Evolutionary conservation across 2,797 vertebrate genomes (phyloP).

Genomic region (Notoglanidium macrostoma): DNA sequence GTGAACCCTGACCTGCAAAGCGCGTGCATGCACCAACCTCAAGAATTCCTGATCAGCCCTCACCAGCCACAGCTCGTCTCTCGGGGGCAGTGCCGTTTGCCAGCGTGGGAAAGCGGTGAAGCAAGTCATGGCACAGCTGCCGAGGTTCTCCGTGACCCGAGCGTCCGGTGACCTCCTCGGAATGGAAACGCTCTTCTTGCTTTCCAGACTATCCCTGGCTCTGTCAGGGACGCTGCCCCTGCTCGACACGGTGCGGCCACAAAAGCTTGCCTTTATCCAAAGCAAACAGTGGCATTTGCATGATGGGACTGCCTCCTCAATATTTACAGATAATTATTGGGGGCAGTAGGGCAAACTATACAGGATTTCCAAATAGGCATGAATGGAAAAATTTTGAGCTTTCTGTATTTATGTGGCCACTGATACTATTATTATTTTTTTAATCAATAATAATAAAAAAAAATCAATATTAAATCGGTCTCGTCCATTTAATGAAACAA

Average conservation of each 20-base stretch:
- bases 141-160: neutral
- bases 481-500: neutral
- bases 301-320: slow-evolving; percentile 42
- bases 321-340: slow-evolving; percentile 39
- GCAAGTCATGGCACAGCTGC: slow-evolving; percentile 48
- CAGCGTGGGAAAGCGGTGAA: slow-evolving; percentile 40
- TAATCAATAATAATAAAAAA: too few species aligned
- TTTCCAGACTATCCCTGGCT: slow-evolving; percentile 12
- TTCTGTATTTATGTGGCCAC: neutral
- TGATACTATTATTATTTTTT: neutral
- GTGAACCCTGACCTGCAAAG: slow-evolving; percentile 34
- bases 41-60: slow-evolving; percentile 34
- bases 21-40: slow-evolving; percentile 52
- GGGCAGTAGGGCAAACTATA: neutral
- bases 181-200: slow-evolving; percentile 39
- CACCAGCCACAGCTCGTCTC: slow-evolving; percentile 20
- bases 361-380: neutral
- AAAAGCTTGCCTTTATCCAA: slow-evolving; percentile 43
- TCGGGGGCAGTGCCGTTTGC: slow-evolving; percentile 28
- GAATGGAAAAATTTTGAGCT: too few species aligned
- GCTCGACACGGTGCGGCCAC: slow-evolving; percentile 37
- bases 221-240: neutral
- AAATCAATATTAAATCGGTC: neutral
- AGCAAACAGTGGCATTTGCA: slow-evolving; percentile 58
- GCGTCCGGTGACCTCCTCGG: slow-evolving; percentile 25